These are phyloP conservation scores for Drosophila histrio DNA, from an alignment of 2,888 invertebrate genomes.

Conservation along the genomic window DNA sequence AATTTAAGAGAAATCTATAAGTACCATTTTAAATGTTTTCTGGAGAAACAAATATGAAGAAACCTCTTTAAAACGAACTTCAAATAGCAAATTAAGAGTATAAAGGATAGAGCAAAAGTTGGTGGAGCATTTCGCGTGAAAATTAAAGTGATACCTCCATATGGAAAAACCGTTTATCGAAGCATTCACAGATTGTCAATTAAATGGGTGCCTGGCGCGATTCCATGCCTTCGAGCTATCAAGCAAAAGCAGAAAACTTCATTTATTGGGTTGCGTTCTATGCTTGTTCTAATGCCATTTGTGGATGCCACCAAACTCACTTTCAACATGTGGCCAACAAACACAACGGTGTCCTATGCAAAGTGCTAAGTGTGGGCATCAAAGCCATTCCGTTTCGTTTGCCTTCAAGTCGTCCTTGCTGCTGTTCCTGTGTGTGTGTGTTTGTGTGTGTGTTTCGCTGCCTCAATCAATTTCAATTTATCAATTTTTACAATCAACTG, in stretches of 20 bases:
- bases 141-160: background rate
- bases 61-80: background rate
- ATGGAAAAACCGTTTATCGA: background rate
- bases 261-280: conserved; percentile 25
- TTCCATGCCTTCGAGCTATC: conserved; percentile 13
- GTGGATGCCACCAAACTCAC: conserved; percentile 30
- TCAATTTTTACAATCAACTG: conserved; percentile 79
- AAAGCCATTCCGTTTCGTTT: conserved; percentile 58
- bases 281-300: conserved; percentile 36
- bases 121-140: background rate
- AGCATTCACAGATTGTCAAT: conserved; percentile 45
- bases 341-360: conserved; percentile 2
- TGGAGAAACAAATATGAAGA: background rate
- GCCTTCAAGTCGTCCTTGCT: conserved; percentile 20
- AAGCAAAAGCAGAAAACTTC: conserved; percentile 29
- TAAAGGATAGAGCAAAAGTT: background rate
- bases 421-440: background rate
- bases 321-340: conserved; percentile 48
- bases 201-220: conserved; percentile 43
- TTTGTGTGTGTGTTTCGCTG: conserved; percentile 35
- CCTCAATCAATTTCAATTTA: conserved; percentile 79
- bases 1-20: too few species aligned
- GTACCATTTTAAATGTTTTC: too few species aligned
- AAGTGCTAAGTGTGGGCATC: conserved; percentile 47
- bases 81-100: background rate